phyloP scores from a whole-genome alignment of 1,140 invertebrate genomes.

The Brachionus rubens region DNA sequence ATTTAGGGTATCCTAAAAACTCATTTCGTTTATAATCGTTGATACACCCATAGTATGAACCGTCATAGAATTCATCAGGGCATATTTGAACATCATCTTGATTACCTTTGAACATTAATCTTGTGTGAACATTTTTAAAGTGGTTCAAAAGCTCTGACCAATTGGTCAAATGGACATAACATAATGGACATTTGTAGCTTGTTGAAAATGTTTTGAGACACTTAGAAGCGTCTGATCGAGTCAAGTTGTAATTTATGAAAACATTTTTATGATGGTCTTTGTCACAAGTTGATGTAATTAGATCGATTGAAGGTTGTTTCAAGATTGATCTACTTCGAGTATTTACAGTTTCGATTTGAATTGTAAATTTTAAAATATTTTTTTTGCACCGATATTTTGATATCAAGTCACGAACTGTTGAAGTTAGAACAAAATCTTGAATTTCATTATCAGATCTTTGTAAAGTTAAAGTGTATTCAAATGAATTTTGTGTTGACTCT shows the following conservation, averaged over 20 bases:
- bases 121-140: neutral
- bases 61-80: constrained; percentile 20
- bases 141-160: neutral
- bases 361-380: constrained; percentile 5
- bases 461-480: neutral
- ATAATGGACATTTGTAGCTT: neutral
- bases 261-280: neutral
- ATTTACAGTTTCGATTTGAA: neutral
- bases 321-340: neutral
- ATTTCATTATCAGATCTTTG: neutral
- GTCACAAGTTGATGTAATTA: neutral
- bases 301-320: too few relatives aligned
- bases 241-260: neutral
- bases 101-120: neutral
- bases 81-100: neutral
- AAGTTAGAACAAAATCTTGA: neutral
- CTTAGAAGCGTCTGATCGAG: neutral
- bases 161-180: neutral
- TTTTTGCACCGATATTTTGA: neutral
- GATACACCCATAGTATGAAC: neutral
- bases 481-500: neutral
- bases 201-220: neutral
- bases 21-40: too few relatives aligned
- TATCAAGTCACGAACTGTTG: neutral
- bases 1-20: neutral